A percentile compares a stretch with the other conserved stretches of the same genome.
phyloP scores from a whole-genome alignment of 2,113 vertebrate genomes.

The Rhineura floridana region DNA sequence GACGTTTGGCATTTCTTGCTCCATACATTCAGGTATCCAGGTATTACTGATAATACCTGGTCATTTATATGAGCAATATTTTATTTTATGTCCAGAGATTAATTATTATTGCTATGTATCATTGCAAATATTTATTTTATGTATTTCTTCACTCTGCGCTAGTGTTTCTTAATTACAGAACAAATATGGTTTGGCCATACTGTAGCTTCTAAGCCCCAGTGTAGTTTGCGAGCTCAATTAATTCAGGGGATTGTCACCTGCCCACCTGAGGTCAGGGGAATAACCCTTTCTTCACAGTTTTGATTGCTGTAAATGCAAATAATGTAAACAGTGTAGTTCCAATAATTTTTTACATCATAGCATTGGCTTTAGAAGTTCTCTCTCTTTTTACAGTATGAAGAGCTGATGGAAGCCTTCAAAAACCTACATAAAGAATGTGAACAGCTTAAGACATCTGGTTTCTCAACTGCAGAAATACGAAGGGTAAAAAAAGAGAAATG shows the following conservation, averaged over 20 bases:
- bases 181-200: background rate
- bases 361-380: constrained; percentile 34
- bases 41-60: background rate
- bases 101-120: background rate
- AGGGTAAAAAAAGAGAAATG: constrained; percentile 79
- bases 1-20: too few species aligned
- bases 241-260: background rate
- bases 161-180: constrained; percentile 18
- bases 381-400: constrained; percentile 87
- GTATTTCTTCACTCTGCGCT: constrained; percentile 22
- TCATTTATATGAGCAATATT: background rate
- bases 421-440: constrained; percentile 94
- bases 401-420: constrained; percentile 95
- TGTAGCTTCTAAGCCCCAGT: background rate
- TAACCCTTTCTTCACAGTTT: background rate
- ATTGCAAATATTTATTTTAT: background rate
- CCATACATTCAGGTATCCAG: too few species aligned
- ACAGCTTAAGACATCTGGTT: constrained; percentile 91
- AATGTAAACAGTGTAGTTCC: constrained; percentile 22
- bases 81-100: background rate
- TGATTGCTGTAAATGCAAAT: constrained; percentile 18
- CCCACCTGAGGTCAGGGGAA: background rate
- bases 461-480: constrained; percentile 95
- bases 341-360: constrained; percentile 12
- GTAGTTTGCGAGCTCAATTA: background rate